Evolutionary conservation across 2,888 invertebrate species (phyloP).

Genomic region (Chrysodeixis includens): DNA sequence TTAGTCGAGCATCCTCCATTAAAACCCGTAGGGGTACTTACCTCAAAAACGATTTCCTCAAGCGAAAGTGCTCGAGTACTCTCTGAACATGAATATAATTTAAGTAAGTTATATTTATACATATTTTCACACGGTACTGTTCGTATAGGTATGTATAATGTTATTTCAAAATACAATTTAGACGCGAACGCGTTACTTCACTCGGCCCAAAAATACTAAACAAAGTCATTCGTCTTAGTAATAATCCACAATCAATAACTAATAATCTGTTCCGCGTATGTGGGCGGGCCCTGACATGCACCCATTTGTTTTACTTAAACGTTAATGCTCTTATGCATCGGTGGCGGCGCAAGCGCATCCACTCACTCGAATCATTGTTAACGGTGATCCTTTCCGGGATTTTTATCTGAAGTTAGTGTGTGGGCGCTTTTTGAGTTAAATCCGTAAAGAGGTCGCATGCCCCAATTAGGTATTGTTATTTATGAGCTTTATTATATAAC

Average conservation of each 20-base stretch:
- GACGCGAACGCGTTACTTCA: slow-evolving; percentile 49
- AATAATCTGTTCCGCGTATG: slow-evolving; percentile 72
- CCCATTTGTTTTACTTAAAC: slow-evolving; percentile 84
- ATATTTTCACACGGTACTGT: background rate
- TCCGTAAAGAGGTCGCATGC: slow-evolving; percentile 42
- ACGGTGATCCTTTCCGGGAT: slow-evolving; percentile 74
- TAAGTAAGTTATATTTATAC: background rate
- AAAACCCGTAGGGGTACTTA: background rate
- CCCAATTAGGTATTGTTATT: slow-evolving; percentile 17
- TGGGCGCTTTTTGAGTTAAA: slow-evolving; percentile 64
- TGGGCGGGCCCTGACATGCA: slow-evolving; percentile 72
- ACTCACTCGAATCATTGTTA: slow-evolving; percentile 64
- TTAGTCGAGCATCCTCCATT: background rate
- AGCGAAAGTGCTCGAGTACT: background rate
- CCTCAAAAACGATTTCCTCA: background rate
- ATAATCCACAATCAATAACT: slow-evolving; percentile 76
- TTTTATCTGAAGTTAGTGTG: slow-evolving; percentile 57
- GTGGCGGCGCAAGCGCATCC: slow-evolving; percentile 63
- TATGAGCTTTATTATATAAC: slow-evolving; percentile 6
- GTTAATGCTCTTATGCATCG: slow-evolving; percentile 75
- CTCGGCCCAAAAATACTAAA: slow-evolving; percentile 57
- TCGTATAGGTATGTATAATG: slow-evolving; percentile 27
- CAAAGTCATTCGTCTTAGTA: slow-evolving; percentile 60
- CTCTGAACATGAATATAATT: background rate
- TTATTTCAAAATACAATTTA: slow-evolving; percentile 45